Base-by-base conservation (phyloP, 1,140 invertebrate species). In the Drosophila sulfurigaster region DNA sequence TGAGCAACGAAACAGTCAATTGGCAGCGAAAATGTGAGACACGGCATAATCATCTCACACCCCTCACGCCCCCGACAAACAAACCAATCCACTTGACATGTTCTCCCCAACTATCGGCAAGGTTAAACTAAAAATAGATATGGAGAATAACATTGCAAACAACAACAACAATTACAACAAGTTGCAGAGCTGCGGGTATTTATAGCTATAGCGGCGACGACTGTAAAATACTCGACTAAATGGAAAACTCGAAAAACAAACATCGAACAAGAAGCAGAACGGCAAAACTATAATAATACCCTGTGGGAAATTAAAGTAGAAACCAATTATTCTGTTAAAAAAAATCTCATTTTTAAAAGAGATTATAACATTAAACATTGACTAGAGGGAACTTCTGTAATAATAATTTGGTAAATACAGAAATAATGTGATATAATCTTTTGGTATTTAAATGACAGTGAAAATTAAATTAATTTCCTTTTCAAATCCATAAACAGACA, bases 41-140 rank as follows among this genome's bases (percentile, higher is more conserved):
- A 49, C 57, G 72, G 66, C 72, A 63, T 70, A 70, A 70, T 70
- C 43, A 70, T 62, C 35, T 32, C 11, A 20, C 49, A 20, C 49
- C 43, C 43, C 13, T 1, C 20, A 11, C 3, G 5, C 15, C 15
- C 38, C 13, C n/a, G 43, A 3, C 10, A n/a, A 25, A 25, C 20
- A 25, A 25, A 4, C 13, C 7, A 16, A 7, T 25, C 13, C 13
- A 49, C 32, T 48, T 62, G 49, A 58, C 46, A 45, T 67, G 46
- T 49, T 60, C 66, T 62, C 25, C 58, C 58, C 58, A 60, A 70
- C 58, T 63, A 60, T 51, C 66, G 58, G 16, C 72, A 75, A 75
- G 72, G 72, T 75, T 75, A 75, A 70, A 58, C 66, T 75, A 75
- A 63, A 75, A 75, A 75, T 75, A 75, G 66, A 75, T 70, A 70